Conservation (phyloP, 2,113 vertebrate genomes). For the Connochaetes taurinus region DNA sequence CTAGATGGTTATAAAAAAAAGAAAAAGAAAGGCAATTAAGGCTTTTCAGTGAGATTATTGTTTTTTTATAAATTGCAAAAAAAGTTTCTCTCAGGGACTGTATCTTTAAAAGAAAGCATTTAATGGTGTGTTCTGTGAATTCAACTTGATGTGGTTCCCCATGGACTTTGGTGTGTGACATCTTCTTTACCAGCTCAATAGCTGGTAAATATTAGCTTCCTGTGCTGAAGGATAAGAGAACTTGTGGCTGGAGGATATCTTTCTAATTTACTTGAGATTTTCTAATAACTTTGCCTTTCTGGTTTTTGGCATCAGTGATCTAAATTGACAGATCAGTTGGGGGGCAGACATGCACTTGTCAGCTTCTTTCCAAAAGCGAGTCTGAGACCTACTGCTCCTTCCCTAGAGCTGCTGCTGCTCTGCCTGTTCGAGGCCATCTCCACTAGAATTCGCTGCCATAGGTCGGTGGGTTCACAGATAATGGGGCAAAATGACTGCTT, state of each 20-base stretch:
- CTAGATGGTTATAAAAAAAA: background rate
- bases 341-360: background rate
- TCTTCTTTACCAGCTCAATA: slow-evolving; percentile 52
- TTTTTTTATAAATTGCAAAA: background rate
- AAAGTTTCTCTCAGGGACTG: background rate
- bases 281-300: slow-evolving; percentile 53
- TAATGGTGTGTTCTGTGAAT: slow-evolving; percentile 17
- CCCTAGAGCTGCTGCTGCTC: background rate
- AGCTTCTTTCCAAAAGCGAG: background rate
- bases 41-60: background rate
- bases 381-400: background rate
- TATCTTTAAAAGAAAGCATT: background rate
- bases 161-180: background rate
- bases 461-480: background rate
- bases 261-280: slow-evolving; percentile 65
- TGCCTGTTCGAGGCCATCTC: background rate
- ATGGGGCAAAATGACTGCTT: background rate
- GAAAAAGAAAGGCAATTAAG: background rate
- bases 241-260: slow-evolving; percentile 52
- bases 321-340: slow-evolving; percentile 48
- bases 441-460: background rate
- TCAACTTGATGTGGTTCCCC: slow-evolving; percentile 15
- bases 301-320: slow-evolving; percentile 21
- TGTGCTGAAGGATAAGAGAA: slow-evolving; percentile 37
- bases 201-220: slow-evolving; percentile 4